Evolutionary conservation across 1,140 invertebrate genomes (phyloP).

Genomic region (Phortica variegata): DNA sequence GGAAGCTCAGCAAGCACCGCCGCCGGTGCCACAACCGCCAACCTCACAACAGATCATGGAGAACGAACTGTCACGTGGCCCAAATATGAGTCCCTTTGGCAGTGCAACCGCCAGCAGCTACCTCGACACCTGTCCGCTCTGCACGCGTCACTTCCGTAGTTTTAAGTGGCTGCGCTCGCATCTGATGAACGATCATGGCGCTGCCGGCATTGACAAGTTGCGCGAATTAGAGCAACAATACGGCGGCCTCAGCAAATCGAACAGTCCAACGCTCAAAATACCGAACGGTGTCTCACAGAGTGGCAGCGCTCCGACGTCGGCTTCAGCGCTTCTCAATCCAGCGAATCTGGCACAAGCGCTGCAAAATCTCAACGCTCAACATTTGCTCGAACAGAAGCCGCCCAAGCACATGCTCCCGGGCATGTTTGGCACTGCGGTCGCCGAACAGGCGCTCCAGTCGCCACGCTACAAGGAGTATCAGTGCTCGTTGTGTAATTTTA

Average conservation of each 20-base stretch:
- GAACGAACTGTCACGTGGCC: constrained; percentile 13
- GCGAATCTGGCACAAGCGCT: constrained; percentile 48
- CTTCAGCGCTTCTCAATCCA: constrained; percentile 14
- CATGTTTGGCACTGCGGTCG: constrained; percentile 61
- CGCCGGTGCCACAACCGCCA: constrained; percentile 55
- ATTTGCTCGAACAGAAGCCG: constrained; percentile 44
- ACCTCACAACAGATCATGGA: constrained; percentile 51
- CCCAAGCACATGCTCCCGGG: constrained; percentile 58
- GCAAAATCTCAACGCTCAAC: constrained; percentile 47
- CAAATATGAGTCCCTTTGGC: constrained; percentile 28
- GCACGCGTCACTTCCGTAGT: constrained; percentile 83
- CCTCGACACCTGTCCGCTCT: constrained; percentile 82
- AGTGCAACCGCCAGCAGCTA: constrained; percentile 62
- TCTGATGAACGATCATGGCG: constrained; percentile 81
- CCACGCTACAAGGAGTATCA: constrained; percentile 72
- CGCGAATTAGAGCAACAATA: constrained; percentile 63
- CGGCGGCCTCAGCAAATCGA: constrained; percentile 39
- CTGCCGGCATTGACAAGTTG: constrained; percentile 71
- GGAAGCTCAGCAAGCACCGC: constrained; percentile 40
- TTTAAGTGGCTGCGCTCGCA: constrained; percentile 89
- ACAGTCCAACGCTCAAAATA: constrained; percentile 63
- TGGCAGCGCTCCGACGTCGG: background rate
- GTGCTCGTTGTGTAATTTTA: constrained; percentile 85
- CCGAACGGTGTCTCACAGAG: constrained; percentile 60
- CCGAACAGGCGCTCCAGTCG: constrained; percentile 57